A percentile compares a stretch with the other conserved stretches of the same genome.
These are phyloP conservation scores for Altica lythri DNA, from an alignment of 2,888 invertebrate genomes.

Conservation along the genomic window DNA sequence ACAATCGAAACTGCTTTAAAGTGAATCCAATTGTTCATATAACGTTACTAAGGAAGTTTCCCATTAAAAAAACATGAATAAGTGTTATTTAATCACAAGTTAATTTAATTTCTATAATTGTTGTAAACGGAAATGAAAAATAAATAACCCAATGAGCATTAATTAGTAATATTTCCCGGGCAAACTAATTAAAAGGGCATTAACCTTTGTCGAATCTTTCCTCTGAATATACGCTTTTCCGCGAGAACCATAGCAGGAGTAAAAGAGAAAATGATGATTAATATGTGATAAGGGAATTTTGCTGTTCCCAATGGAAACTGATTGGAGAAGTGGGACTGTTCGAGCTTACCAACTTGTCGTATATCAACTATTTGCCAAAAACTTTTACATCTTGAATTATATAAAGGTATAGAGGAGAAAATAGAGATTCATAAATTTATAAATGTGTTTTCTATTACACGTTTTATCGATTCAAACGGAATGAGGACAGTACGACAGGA, in stretches of 20 bases:
- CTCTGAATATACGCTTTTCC: conserved; percentile 7
- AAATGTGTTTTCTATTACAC: conserved; percentile 9
- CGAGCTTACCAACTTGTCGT: conserved; percentile 24
- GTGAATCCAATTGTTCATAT: no score
- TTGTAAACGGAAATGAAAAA: conserved; percentile 8
- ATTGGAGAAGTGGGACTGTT: conserved; percentile 37
- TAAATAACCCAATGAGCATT: conserved; percentile 12
- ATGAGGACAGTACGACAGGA: no score
- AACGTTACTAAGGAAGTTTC: no score
- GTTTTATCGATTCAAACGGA: no score
- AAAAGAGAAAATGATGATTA: conserved; percentile 36
- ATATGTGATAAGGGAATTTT: conserved; percentile 44
- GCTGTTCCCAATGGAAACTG: conserved; percentile 37
- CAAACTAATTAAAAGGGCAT: no score
- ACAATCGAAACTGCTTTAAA: no score
- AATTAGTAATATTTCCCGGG: no score
- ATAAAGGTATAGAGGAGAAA: conserved; percentile 17
- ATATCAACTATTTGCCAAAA: conserved; percentile 28
- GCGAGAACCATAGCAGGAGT: conserved; percentile 13
- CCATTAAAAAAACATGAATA: no score
- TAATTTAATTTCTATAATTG: no score
- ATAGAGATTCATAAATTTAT: conserved; percentile 14
- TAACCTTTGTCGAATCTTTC: conserved; percentile 8
- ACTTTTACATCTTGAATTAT: conserved; percentile 26
- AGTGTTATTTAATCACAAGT: no score